These are phyloP conservation scores for Vanessa tameamea DNA, from an alignment of 1,140 invertebrate species.

Conservation along the genomic window DNA sequence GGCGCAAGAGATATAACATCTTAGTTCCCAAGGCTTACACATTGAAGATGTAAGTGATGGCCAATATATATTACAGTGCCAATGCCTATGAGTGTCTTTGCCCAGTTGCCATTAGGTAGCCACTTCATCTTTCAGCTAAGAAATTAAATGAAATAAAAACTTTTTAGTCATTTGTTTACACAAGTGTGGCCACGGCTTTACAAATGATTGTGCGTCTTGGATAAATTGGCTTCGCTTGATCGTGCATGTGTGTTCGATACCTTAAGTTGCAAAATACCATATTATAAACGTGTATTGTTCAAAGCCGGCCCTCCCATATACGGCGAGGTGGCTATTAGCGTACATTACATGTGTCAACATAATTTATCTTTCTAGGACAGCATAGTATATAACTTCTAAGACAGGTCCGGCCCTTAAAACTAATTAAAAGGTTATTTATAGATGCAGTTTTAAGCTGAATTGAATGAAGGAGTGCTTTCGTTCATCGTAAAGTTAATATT, in stretches of 20 bases:
- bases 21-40: no score
- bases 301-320: constrained; percentile 17
- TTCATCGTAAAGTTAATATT: background rate
- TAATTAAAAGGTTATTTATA: constrained; percentile 14
- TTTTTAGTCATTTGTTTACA: no score
- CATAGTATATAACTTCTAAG: constrained; percentile 18
- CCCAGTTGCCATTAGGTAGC: no score
- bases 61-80: no score
- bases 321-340: constrained; percentile 21
- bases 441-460: background rate
- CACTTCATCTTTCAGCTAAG: no score
- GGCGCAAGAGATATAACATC: no score
- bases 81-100: no score
- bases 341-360: constrained; percentile 25
- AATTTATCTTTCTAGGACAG: constrained; percentile 18
- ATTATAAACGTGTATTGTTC: constrained; percentile 16
- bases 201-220: no score
- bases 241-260: background rate
- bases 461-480: background rate
- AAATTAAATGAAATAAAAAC: no score
- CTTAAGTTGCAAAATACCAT: constrained; percentile 1
- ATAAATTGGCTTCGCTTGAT: background rate
- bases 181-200: no score
- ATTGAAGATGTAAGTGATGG: no score
- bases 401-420: constrained; percentile 12